Conservation (phyloP, 2,888 invertebrate species). For the Hirtodrosophila duncani region DNA sequence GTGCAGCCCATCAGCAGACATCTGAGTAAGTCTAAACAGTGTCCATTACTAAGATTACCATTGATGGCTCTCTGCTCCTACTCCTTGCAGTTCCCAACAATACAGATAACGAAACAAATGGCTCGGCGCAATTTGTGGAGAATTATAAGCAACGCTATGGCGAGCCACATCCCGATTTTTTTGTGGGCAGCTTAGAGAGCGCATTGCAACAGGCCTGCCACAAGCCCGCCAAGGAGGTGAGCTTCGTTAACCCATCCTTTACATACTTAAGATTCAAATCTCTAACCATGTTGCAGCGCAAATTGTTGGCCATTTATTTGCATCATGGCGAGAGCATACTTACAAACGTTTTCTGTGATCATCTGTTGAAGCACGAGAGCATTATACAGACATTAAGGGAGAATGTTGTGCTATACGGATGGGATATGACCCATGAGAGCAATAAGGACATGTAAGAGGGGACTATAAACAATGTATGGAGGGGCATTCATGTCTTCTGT, state of each 20-base stretch:
- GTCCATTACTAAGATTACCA: background rate
- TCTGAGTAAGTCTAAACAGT: constrained; percentile 82
- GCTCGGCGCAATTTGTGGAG: constrained; percentile 90
- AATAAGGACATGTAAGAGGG: constrained; percentile 87
- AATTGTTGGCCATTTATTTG: constrained; percentile 94
- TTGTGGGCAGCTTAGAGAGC: constrained; percentile 92
- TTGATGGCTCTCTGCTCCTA: background rate
- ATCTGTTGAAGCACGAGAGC: constrained; percentile 93
- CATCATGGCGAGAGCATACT: constrained; percentile 97
- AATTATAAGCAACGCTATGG: constrained; percentile 90
- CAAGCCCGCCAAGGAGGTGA: constrained; percentile 92
- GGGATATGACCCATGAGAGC: constrained; percentile 95
- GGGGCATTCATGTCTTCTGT: constrained; percentile 17
- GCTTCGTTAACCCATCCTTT: background rate
- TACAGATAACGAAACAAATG: constrained; percentile 90
- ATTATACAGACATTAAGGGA: constrained; percentile 92
- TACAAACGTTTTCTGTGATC: constrained; percentile 98
- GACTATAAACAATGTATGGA: background rate
- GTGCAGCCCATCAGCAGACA: constrained; percentile 85
- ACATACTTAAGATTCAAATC: too few species aligned
- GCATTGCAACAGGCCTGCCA: constrained; percentile 93
- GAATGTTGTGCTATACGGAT: constrained; percentile 96
- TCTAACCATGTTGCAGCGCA: constrained; percentile 83
- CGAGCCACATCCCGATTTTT: constrained; percentile 91
- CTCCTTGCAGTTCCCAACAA: constrained; percentile 87